Evolutionary conservation across 2,888 invertebrate genomes (phyloP).

Genomic region (Torymus auratus): DNA sequence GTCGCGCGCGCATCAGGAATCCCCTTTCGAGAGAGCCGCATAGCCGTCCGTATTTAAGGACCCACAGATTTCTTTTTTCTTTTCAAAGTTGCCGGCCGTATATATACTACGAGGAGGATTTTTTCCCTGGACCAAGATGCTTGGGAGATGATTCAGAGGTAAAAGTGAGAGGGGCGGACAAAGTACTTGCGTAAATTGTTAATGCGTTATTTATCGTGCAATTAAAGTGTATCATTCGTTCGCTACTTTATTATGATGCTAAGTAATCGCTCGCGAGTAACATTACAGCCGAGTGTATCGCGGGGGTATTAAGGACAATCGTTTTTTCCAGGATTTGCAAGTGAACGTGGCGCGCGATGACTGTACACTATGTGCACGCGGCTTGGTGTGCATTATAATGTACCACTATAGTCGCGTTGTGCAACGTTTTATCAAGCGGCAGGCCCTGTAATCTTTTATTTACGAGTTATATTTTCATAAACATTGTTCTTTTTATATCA

Average conservation of each 20-base stretch:
- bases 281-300: constrained; percentile 18
- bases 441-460: constrained; percentile 37
- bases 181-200: constrained; percentile 8
- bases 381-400: not conserved
- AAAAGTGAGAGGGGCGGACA: not conserved
- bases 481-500: constrained; percentile 26
- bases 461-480: constrained; percentile 40
- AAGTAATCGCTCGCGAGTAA: constrained; percentile 31
- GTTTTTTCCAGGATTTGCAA: constrained; percentile 49
- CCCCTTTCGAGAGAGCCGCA: constrained; percentile 13
- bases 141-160: constrained; percentile 24
- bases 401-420: constrained; percentile 1
- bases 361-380: not conserved
- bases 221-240: constrained; percentile 36
- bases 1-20: constrained; percentile 30
- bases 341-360: not conserved
- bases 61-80: not conserved
- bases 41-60: not conserved
- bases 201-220: constrained; percentile 43
- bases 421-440: constrained; percentile 6
- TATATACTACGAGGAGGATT: not conserved
- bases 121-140: constrained; percentile 9
- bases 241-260: constrained; percentile 42
- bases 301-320: constrained; percentile 41
- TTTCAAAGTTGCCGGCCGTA: not conserved